Evolutionary conservation across 2,113 vertebrate species (phyloP).

Genomic region (Lampris incognitus): DNA sequence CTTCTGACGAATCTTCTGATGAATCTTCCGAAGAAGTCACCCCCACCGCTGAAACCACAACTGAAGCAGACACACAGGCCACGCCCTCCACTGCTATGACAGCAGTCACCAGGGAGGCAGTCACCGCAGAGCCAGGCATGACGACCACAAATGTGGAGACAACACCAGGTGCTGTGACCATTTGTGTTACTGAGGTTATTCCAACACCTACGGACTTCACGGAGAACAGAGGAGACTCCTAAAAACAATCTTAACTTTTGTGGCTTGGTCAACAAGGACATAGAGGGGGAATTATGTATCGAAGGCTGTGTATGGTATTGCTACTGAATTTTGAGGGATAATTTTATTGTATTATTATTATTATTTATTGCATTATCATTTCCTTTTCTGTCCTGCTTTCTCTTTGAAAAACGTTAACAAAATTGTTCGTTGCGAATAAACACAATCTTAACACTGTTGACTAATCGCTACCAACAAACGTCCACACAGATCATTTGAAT

Average conservation of each 20-base stretch:
- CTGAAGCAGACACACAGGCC: neutral
- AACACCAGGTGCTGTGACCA: accelerated
- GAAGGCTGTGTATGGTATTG: no score
- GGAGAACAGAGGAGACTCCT: slow-evolving; percentile 61
- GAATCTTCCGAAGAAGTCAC: neutral
- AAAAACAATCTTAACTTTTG: neutral
- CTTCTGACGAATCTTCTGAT: slow-evolving; percentile 39
- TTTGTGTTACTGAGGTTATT: slow-evolving; percentile 12
- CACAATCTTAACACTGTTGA: no score
- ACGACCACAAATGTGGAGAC: neutral
- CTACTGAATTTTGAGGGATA: no score
- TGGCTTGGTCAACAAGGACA: no score
- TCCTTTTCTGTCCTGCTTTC: no score
- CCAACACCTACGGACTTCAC: slow-evolving; percentile 27
- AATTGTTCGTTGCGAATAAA: no score
- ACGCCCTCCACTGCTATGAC: slow-evolving; percentile 1
- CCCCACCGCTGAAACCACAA: neutral
- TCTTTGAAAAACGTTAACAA: no score
- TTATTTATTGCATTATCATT: no score
- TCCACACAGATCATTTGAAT: no score
- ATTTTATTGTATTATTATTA: no score
- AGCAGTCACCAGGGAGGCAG: neutral
- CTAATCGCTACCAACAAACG: no score
- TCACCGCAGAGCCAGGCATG: neutral
- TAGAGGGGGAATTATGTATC: no score